Conservation (phyloP, 1,140 invertebrate genomes). For the Paraescarpia echinospica region DNA sequence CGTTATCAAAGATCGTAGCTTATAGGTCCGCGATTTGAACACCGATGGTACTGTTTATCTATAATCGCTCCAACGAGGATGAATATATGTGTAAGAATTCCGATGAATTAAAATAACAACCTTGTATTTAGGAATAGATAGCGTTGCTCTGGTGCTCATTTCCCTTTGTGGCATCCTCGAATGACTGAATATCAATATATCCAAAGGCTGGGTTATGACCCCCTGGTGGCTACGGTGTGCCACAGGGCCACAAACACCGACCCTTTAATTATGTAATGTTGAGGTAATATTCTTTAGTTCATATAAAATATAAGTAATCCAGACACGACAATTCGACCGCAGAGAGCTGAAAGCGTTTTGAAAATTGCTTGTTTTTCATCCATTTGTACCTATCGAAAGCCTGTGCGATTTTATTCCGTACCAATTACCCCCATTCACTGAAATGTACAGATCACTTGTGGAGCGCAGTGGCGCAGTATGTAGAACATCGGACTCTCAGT, state of each 20-base stretch:
- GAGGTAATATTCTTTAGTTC: background rate
- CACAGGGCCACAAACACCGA: background rate
- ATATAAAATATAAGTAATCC: too few species aligned
- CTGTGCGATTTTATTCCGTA: too few species aligned
- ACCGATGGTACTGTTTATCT: background rate
- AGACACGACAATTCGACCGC: too few species aligned
- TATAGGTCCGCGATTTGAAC: background rate
- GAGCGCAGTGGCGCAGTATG: too few species aligned
- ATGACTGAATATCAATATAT: background rate
- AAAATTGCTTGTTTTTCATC: too few species aligned
- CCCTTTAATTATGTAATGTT: background rate
- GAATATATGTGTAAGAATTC: background rate
- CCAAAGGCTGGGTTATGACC: background rate
- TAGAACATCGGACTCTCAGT: too few species aligned
- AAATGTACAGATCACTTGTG: too few species aligned
- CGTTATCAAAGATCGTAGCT: background rate
- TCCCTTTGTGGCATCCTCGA: background rate
- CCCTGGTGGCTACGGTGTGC: background rate
- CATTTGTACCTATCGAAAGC: too few species aligned
- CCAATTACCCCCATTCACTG: too few species aligned
- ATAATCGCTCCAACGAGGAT: background rate
- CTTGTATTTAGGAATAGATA: background rate
- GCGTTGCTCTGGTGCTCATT: background rate
- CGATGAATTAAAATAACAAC: constrained; percentile 6
- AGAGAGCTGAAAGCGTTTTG: too few species aligned